A percentile compares a stretch with the other conserved stretches of the same genome.
phyloP scores from a whole-genome alignment of 2,113 vertebrate genomes.

The Sorex araneus region DNA sequence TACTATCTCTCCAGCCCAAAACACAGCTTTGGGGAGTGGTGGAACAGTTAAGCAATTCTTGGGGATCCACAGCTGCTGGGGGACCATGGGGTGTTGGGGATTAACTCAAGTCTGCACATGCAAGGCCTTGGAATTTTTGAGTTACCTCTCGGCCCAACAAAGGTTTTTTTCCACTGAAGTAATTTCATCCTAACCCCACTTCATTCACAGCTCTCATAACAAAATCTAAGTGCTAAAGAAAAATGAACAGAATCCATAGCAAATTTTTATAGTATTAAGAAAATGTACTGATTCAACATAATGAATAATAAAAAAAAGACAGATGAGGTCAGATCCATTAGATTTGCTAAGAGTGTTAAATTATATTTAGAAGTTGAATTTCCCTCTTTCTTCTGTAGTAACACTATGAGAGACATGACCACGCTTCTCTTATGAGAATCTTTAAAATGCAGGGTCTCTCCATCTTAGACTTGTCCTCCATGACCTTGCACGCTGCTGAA shows the following conservation, averaged over 20 bases:
- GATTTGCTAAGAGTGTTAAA: not conserved
- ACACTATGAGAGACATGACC: not conserved
- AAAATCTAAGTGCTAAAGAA: not conserved
- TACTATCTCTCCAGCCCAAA: no score
- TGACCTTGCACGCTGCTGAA: no score
- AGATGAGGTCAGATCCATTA: not conserved
- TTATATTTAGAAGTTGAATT: not conserved
- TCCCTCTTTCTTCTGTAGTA: not conserved
- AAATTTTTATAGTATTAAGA: not conserved
- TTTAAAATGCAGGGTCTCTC: not conserved
- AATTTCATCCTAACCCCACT: not conserved
- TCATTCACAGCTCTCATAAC: conserved; percentile 7
- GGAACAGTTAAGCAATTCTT: no score
- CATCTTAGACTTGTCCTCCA: no score
- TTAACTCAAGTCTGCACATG: no score
- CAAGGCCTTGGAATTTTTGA: no score
- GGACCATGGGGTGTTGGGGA: no score
- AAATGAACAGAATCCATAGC: not conserved
- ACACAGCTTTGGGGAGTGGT: no score
- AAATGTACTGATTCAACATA: not conserved
- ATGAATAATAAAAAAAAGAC: not conserved
- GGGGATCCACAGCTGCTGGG: no score
- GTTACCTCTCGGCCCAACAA: no score
- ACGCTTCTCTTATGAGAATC: not conserved
- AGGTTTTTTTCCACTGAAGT: not conserved